Base-by-base conservation (phyloP, 2,888 invertebrate species). In the Drosophila pseudotalamancana region DNA sequence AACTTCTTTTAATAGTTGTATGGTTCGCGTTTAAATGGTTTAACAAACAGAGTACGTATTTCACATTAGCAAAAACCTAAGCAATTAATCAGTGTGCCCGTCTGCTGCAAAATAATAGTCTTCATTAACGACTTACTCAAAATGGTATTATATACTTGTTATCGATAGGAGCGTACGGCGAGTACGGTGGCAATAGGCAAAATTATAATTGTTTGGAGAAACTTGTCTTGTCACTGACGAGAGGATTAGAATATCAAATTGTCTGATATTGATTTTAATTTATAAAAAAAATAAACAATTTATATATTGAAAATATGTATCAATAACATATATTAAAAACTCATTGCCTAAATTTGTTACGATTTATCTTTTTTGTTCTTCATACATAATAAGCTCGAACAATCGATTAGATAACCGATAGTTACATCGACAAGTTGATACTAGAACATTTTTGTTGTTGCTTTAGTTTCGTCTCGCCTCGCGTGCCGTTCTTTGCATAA, bases 401-500 rank as follows among this genome's bases (percentile, higher is more conserved):
- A 34, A 67, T 72, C 72, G 72, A 53, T 43, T 55, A 0, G 2
- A 5, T 14, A 31, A 63, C 57, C 71, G 71, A 72, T 72, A 60
- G 40, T 6, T 37, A n/a, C 29, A 27, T 19, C 43, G 49, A 48
- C 32, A 48, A 40, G 34, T 56, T 57, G 27, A 29, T 9, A 39
- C 37, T 46, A 49, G 53, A 34, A 48, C 6, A 43, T 60, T 42
- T 37, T 65, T 65, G 72, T 72, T 72, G 54, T 66, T 69, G 50
- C 48, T 27, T 65, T 57, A 62, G 72, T 72, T 61, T 56, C 43
- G 35, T 31, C 18, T 35, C 25, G 43, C 37, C 57, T 68, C 42
- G 68, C 46, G 68, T 68, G 60, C 49, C 23, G 54, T 39, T 31
- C 50, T 84, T 81, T 81, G 84, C 81, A 72, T 81, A 81, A 81